Evolutionary conservation across 2,797 vertebrate genomes (phyloP), one percentile per base, ranked within the genome.

Genomic region (Hoplostethus atlanticus): DNA sequence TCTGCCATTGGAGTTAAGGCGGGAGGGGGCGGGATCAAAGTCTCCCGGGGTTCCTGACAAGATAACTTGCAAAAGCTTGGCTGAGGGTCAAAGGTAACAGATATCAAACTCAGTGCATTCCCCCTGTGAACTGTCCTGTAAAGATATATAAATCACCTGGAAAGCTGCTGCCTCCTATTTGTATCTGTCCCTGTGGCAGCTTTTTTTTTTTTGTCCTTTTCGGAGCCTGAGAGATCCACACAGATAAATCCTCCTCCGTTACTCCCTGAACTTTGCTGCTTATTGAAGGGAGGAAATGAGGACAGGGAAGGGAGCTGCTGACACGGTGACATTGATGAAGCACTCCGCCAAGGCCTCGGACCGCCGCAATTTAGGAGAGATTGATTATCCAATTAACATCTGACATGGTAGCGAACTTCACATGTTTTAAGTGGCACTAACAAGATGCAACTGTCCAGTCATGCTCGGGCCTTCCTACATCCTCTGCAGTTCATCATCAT

Each of bases 311-410:
- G 73, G 74, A 82, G 79, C 71, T 73, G 83, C 83, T 88, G 83
- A 80, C 66, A 84, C 8, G 3, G 67, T 89, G 89, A 90, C 92
- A 91, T 55, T 90, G 89, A 91, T 78, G 48, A 80, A 93, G 80
- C 68, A 53, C 86, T 79, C 17, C 44, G 34, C 30, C 53, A 40
- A 71, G 67, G 62, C 77, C 79, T 84, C 38, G 53, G 71, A 85
- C 85, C 83, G 77, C 68, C 10, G 71, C 84, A 81, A 81, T 91
- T 91, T 90, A 88, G 85, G 46, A 70, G 84, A 93, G 91, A 94
- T 93, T 93, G 93, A 94, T 95, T 86, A 89, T 91, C 84, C 87
- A 92, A 93, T 94, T 92, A 94, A 87, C 80, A 89, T 86, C 81
- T 68, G 71, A 71, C 82, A 73, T 8, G 58, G 83, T 67, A 71